Base-by-base conservation (phyloP, 1,140 invertebrate species). In the Formica selysi region DNA sequence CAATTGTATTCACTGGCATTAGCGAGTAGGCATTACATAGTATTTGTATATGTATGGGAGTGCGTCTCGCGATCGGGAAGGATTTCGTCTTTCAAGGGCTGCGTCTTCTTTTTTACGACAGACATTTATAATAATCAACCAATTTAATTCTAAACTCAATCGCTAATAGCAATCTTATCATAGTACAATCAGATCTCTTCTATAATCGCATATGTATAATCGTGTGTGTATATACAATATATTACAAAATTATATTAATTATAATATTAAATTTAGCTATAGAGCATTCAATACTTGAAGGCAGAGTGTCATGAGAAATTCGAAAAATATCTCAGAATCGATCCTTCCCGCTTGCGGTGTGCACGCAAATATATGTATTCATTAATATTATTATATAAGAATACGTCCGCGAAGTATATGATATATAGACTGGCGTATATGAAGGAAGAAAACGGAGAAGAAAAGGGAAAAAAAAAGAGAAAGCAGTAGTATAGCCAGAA, bases 321-420 rank as follows among this genome's bases (percentile, higher is more conserved):
- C 65, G 65, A 71, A 22, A 71, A 41, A 32, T 51, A 57, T 11
- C 38, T 5, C n/a, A 59, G 59, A 54, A 26, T 32, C 19, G 54
- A 65, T 89, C 74, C 76, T 85, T 57, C 80, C 57, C 74, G 85
- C 71, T 91, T 65, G 73, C 44, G 51, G 36, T 76, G 78, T 79
- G 78, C 87, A 87, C 86, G 76, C 68, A 86, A 80, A 51, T 81
- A 87, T 84, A 83, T 87, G 87, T 88, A 88, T 91, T 90, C 76
- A 65, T 88, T 88, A 89, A 85, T 79, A 76, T 22, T 91, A 81
- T 78, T 86, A 11, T 91, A 91, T 91, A 91, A 93, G 83, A 81
- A 91, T 91, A 93, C 88, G 90, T 93, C 90, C 91, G 86, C 91
- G 85, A 92, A 78, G 70, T 71, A 86, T 80, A 32, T 70, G 86